Conservation (phyloP, 2,113 vertebrate species). For the Engystomops pustulosus region DNA sequence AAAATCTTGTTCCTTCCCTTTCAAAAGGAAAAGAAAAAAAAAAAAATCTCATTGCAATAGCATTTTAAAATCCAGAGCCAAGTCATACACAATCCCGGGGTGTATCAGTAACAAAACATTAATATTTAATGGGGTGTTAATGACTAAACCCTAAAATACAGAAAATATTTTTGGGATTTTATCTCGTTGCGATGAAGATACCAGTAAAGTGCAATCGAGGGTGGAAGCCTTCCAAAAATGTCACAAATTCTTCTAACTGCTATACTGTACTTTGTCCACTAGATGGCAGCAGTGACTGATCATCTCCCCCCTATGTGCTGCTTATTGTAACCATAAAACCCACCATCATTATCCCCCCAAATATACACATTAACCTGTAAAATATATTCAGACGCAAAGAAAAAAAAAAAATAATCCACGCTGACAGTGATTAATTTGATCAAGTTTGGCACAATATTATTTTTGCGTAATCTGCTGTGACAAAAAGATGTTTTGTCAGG, state of each 20-base stretch:
- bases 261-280: slow-evolving; percentile 30
- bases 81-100: neutral
- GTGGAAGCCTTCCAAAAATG: neutral
- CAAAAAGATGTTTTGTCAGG: slow-evolving; percentile 72
- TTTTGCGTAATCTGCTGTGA: slow-evolving; percentile 60
- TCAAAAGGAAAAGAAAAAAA: neutral
- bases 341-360: neutral
- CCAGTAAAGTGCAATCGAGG: neutral
- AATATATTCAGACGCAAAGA: slow-evolving; percentile 7
- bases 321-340: neutral
- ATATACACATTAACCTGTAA: slow-evolving; percentile 59
- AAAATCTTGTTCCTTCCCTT: slow-evolving; percentile 36
- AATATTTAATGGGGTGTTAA: neutral
- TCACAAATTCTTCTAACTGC: neutral
- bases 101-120: neutral
- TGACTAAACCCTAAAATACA: neutral
- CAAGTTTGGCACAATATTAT: slow-evolving; percentile 57
- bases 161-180: neutral
- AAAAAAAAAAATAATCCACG: slow-evolving; percentile 42
- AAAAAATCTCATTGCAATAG: neutral
- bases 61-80: neutral
- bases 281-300: slow-evolving; percentile 50
- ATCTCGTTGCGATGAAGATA: neutral
- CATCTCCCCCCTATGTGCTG: neutral
- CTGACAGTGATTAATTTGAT: slow-evolving; percentile 51